Evolutionary conservation across 2,888 invertebrate species (phyloP), one percentile per base, ranked within the genome.

Genomic region (Cylindroiulus punctatus): DNA sequence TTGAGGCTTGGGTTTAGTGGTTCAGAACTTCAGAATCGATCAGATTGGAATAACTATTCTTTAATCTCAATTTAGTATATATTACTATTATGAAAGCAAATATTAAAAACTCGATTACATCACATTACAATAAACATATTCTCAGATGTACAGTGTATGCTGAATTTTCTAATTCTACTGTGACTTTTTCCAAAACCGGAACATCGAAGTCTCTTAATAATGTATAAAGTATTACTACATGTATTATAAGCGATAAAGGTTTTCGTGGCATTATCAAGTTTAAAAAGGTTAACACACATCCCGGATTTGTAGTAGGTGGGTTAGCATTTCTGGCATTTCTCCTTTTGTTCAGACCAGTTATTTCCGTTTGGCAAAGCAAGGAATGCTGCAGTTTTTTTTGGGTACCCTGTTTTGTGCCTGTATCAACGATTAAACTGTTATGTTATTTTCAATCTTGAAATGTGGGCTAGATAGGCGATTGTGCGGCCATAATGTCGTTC

Each of bases 361-460:
- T 65, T 65, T 65, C 26, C 65, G 26, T 26, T 65, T 65, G 12
- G n/a, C 65, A 65, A 65, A 65, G 22, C 10, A 12, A 65, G n/a
- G 65, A 65, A 65, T 65, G 65, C 26, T 65, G 22, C 26, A 2
- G 26, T 44, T 44, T 44, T 44, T 44, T 12, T 44, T 44, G 4
- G 8, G 1, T 44, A 44, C 12, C 12, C 10, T 22, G 26, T 65
- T 65, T 65, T 7, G 65, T 65, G 19, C 19, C 19, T 19, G n/a
- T 65, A 65, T 65, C 65, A 22, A 22, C 65, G 65, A 65, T 65
- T 65, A 65, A 65, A 65, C 65, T 26, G 65, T 52, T 52, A n/a
- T 52, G 10, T 44, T 52, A 52, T 52, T 52, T 52, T 52, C 52
- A 52, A 52, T 65, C 65, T 26, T 10, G 26, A 65, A 65, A 65